Conservation (phyloP, 2,888 invertebrate genomes). For the Pemphredon lugubris region DNA sequence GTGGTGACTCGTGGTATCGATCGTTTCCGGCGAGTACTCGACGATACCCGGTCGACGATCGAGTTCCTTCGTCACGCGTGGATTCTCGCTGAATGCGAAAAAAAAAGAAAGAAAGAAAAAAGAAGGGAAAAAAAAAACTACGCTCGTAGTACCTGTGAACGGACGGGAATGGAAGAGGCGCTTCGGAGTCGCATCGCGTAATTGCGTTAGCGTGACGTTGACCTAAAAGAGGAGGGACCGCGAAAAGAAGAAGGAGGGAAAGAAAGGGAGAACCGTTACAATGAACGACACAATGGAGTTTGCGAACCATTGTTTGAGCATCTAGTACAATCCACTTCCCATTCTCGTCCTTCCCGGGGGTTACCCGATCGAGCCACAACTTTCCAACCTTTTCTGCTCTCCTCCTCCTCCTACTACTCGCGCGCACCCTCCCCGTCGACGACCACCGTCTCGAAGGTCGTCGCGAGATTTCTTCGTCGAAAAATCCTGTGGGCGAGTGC, state of each 20-base stretch:
- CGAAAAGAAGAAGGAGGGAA: conserved; percentile 5
- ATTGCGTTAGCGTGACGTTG: conserved; percentile 29
- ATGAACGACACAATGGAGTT: conserved; percentile 56
- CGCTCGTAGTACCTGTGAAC: no score
- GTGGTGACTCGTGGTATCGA: no score
- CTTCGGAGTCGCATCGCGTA: conserved; percentile 26
- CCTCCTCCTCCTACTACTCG: conserved; percentile 1
- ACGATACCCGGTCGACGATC: not conserved
- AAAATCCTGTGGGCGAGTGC: conserved; percentile 35
- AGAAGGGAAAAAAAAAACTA: not conserved
- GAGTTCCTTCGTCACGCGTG: no score
- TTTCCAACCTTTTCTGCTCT: conserved; percentile 47
- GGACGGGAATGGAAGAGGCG: no score
- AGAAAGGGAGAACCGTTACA: conserved; percentile 34
- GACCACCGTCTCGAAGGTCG: conserved; percentile 50
- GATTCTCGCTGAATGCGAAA: no score
- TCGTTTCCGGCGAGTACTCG: no score
- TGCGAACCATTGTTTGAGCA: conserved; percentile 58
- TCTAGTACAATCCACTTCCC: conserved; percentile 62
- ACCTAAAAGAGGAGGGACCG: conserved; percentile 18
- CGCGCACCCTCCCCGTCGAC: conserved; percentile 19
- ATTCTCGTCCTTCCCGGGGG: conserved; percentile 31
- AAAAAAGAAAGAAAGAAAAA: no score
- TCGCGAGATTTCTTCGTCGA: conserved; percentile 39
- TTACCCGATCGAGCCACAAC: conserved; percentile 49